These are phyloP conservation scores for Xestoiulus laeticollis DNA, from an alignment of 2,888 invertebrate species.

Conservation along the genomic window DNA sequence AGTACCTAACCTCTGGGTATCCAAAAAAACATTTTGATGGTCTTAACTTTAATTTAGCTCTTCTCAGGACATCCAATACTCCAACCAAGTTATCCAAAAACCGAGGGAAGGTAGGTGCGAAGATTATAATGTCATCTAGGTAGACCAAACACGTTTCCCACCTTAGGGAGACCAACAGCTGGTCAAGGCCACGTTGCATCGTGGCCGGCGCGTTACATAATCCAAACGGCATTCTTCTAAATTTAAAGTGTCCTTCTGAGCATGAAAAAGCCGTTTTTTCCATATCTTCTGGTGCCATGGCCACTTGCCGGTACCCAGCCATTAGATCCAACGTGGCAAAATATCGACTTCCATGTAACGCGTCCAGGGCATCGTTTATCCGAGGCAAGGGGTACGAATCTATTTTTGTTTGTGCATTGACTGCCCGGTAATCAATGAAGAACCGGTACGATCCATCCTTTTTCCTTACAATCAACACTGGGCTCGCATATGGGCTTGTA, in stretches of 20 bases:
- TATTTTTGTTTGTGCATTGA: background rate
- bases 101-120: background rate
- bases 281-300: background rate
- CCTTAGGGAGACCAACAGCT: background rate
- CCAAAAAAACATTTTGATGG: background rate
- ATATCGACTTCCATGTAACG: background rate
- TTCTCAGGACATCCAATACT: background rate
- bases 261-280: background rate
- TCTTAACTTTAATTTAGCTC: background rate
- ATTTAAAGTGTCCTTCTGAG: background rate
- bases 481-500: background rate
- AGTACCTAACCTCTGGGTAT: background rate
- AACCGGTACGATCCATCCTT: background rate
- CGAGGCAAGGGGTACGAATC: background rate
- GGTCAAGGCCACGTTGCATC: background rate
- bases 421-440: background rate
- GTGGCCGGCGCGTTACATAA: no score
- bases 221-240: no score
- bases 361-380: background rate
- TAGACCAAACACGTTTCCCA: background rate
- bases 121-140: background rate
- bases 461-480: background rate
- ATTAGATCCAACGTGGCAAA: background rate
- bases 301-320: no score
- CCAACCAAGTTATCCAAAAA: background rate